Base-by-base conservation (phyloP, 2,888 invertebrate species). In the Idaea aversata region DNA sequence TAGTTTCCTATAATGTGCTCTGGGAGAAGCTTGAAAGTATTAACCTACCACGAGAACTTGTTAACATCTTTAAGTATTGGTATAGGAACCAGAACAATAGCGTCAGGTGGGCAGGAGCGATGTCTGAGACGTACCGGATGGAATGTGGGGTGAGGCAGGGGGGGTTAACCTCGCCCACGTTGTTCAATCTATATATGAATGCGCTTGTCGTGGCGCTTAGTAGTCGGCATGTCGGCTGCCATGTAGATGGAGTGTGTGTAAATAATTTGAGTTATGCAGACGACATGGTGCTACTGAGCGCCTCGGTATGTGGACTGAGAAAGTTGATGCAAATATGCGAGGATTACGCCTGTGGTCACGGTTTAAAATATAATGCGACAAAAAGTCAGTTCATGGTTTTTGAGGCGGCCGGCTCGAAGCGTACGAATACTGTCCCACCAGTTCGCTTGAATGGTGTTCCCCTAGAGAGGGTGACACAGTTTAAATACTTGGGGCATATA, bases 141-240 rank as follows among this genome's bases (percentile, higher is more conserved):
- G 67, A 67, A 57, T 73, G 72, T 59, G 71, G 72, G 38, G 71
- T 72, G 65, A 74, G 72, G 61, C 72, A 74, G 67, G 75, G 72
- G 15, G 70, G 75, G 7, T 34, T 71, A 34, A 71, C 65, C 5
- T 76, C 75, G 2, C 76, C 74, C 5, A 61, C 57, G 36, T 64
- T 75, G 0, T 75, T 72, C 60, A 74, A 68, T 61, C 5, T 69
- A 6, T 72, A 72, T 58, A 61, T 73, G 0, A 67, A 72, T 16
- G 68, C 62, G 7, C 65, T 73, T 60, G 67, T 73, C n/a, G 71
- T 34, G 15, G 69, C 58, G 62, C 73, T 74, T 64, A 74, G 72
- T 61, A 66, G 70, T 60, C 60, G 47, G 7, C 61, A 64, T 57
- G 65, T 72, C 61, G 76, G 73, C 25, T 25, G 25, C 25, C 25